A percentile compares a stretch with the other conserved stretches of the same genome.
phyloP scores from a whole-genome alignment of 2,113 vertebrate species.

The Daphoenositta chrysoptera region DNA sequence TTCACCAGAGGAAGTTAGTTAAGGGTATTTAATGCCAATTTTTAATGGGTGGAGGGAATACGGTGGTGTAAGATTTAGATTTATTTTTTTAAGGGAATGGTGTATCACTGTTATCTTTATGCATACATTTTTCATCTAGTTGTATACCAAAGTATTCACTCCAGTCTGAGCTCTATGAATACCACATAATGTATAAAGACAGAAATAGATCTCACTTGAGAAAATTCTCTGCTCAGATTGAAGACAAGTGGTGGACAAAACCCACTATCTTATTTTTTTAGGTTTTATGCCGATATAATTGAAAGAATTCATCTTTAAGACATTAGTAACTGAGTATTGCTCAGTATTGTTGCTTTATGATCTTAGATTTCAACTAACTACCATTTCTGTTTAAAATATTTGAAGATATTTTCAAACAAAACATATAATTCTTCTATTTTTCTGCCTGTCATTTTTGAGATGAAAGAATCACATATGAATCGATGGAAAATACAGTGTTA shows the following conservation, averaged over 20 bases:
- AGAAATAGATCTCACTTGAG: not conserved
- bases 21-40: not conserved
- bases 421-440: not conserved
- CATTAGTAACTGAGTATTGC: not conserved
- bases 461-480: not conserved
- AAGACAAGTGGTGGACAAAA: not conserved
- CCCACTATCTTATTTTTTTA: not conserved
- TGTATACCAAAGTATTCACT: not conserved
- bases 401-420: not conserved
- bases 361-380: not conserved
- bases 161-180: not conserved
- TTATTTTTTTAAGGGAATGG: not conserved
- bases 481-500: not conserved
- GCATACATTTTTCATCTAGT: not conserved
- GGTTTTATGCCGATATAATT: not conserved
- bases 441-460: not conserved
- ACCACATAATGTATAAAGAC: not conserved
- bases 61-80: not conserved
- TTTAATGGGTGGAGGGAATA: rapidly evolving
- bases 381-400: not conserved
- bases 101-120: not conserved
- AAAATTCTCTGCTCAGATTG: not conserved
- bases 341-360: not conserved
- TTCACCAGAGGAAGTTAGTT: not conserved
- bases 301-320: not conserved